Evolutionary conservation across 2,888 invertebrate genomes (phyloP), one percentile per base, ranked within the genome.

Genomic region (Rhyacophila evoluta): DNA sequence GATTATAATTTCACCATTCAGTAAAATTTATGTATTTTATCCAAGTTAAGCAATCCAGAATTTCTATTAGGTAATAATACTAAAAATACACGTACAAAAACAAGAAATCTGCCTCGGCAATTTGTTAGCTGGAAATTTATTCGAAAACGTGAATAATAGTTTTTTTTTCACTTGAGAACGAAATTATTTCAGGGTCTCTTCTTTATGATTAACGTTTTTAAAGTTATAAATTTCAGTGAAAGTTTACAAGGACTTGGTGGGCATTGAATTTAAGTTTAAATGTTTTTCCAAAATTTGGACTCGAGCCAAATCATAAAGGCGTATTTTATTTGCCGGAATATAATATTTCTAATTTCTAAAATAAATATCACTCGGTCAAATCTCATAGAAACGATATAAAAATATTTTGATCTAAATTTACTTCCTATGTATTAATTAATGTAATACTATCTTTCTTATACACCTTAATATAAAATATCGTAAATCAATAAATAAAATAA

Each of bases 241-340:
- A 77, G 72, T 77, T 77, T 77, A 77, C 77, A 77, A 77, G 77
- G 77, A 72, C 77, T 37, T 67, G 37, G 37, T 72, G 72, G 72
- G 55, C 68, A 29, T 77, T 72, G 72, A 77, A 72, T 77, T 77
- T 41, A 69, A 77, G 41, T 76, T 36, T 28, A 71, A 76, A 71
- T 41, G 73, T 41, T 77, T 72, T 77, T 77, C 68, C 72, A 38
- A 69, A 73, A 38, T 12, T 36, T 77, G 77, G 77, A 73, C 3
- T 5, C 19, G 29, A 12, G 73, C 77, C 77, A 77, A 77, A 39
- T 33, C 25, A 39, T 77, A 69, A 73, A 68, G 68, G 38, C 71
- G 41, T 72, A 76, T 72, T 76, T 72, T 68, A 72, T 71, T 38
- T 38, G 75, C 29, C 55, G 55, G 19, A 55, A 55, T 55, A 55